Percentiles rank a stretch among this genome's conserved stretches.
Conservation (phyloP, 92 coral and sea anemone species). For the Parazoanthus atlanticus region DNA sequence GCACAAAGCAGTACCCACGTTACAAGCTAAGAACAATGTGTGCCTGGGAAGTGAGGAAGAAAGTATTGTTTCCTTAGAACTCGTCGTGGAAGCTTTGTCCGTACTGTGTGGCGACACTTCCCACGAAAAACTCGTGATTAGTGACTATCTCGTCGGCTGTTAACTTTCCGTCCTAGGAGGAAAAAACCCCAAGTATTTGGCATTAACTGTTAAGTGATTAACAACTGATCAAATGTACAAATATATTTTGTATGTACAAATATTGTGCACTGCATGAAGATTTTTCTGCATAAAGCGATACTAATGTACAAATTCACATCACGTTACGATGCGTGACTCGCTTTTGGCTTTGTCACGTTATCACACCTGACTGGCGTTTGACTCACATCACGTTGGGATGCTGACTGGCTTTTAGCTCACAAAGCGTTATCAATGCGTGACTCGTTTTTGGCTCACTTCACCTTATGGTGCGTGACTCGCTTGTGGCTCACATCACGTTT, state of each 20-base stretch:
- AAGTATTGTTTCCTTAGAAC: slow-evolving; percentile 39
- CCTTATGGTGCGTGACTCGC: background rate
- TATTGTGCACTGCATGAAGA: background rate
- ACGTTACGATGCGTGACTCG: background rate
- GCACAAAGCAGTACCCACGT: too few species aligned
- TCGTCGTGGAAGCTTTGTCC: slow-evolving; percentile 91
- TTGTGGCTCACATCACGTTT: background rate
- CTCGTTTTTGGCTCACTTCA: background rate
- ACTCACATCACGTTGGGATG: background rate
- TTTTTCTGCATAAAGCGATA: background rate
- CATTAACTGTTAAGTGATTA: background rate
- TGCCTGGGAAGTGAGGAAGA: background rate
- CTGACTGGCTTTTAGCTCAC: background rate
- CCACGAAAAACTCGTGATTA: slow-evolving; percentile 85
- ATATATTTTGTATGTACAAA: background rate
- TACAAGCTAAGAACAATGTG: too few species aligned
- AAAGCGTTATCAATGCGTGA: background rate
- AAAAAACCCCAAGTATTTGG: background rate
- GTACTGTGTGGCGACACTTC: slow-evolving; percentile 87
- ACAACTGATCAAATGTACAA: background rate
- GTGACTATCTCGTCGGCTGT: slow-evolving; percentile 83
- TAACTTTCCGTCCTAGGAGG: slow-evolving; percentile 79
- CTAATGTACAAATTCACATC: too few species aligned
- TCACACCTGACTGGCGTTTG: background rate
- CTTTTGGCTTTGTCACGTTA: background rate